A percentile compares a stretch with the other conserved stretches of the same genome.
Conservation (phyloP, 2,888 invertebrate genomes). For the Ectemnius lituratus region DNA sequence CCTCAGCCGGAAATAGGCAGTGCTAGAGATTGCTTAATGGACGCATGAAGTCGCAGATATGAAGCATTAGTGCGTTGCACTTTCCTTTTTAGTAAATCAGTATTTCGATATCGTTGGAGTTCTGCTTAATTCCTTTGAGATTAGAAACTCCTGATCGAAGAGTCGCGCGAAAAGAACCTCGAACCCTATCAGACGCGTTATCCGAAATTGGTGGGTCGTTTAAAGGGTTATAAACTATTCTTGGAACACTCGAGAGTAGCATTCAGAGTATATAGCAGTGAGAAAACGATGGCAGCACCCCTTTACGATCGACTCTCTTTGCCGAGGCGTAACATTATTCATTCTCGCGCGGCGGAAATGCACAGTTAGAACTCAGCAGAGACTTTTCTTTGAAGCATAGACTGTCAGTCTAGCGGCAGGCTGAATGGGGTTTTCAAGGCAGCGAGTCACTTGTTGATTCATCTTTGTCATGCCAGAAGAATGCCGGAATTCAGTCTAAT, state of each 20-base stretch:
- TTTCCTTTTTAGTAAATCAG: no score
- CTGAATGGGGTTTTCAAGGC: no score
- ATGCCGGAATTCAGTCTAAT: no score
- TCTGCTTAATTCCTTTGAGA: neutral
- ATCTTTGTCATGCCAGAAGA: no score
- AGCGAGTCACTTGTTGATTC: no score
- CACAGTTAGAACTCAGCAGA: no score
- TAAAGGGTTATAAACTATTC: conserved; percentile 7
- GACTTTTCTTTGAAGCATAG: no score
- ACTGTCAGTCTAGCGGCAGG: no score
- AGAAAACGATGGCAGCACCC: neutral
- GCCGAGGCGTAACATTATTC: no score
- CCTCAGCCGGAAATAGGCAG: neutral
- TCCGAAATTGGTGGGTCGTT: conserved; percentile 7
- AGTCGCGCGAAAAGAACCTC: neutral
- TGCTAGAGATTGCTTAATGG: conserved; percentile 1
- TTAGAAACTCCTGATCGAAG: neutral
- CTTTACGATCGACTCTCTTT: no score
- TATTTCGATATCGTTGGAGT: neutral
- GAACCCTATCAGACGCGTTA: neutral
- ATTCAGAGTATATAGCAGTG: neutral
- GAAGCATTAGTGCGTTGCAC: no score
- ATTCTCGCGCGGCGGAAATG: no score
- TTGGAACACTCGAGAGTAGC: neutral
- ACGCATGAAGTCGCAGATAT: neutral